phyloP scores from a whole-genome alignment of 2,797 vertebrate species.

The Selene dorsalis region DNA sequence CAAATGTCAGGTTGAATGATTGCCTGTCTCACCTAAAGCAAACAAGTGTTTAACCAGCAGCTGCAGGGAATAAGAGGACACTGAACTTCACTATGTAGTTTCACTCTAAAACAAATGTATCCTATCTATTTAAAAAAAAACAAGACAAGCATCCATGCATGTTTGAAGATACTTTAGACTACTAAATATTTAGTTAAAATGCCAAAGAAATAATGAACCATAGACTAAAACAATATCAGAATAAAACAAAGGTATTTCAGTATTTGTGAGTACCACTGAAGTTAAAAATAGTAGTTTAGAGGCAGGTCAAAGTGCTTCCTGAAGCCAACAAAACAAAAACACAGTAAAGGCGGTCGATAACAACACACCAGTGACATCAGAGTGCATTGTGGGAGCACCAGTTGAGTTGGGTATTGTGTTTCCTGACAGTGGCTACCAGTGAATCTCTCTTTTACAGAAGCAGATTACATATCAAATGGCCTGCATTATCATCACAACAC shows the following conservation, averaged over 20 bases:
- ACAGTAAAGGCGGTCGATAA: slow-evolving; percentile 15
- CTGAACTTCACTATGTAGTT: background rate
- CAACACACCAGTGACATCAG: background rate
- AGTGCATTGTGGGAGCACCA: background rate
- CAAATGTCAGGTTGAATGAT: background rate
- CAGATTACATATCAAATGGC: slow-evolving; percentile 1
- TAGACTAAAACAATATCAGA: background rate
- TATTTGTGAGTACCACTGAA: background rate
- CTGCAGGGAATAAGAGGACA: background rate
- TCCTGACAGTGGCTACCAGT: background rate
- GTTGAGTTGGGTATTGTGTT: background rate
- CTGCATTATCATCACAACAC: slow-evolving; percentile 34
- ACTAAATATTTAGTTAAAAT: background rate
- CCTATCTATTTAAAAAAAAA: too few species aligned
- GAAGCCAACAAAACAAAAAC: slow-evolving; percentile 5
- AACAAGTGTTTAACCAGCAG: background rate
- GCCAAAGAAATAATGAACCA: background rate
- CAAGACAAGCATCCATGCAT: background rate
- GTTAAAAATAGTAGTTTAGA: background rate
- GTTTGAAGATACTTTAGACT: background rate
- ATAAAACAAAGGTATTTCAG: background rate
- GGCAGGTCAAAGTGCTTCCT: slow-evolving; percentile 31
- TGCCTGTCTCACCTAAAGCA: background rate
- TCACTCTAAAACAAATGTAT: too few species aligned
- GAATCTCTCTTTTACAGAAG: background rate